Conservation (phyloP, 2,888 invertebrate species). For the Oithona nana region DNA sequence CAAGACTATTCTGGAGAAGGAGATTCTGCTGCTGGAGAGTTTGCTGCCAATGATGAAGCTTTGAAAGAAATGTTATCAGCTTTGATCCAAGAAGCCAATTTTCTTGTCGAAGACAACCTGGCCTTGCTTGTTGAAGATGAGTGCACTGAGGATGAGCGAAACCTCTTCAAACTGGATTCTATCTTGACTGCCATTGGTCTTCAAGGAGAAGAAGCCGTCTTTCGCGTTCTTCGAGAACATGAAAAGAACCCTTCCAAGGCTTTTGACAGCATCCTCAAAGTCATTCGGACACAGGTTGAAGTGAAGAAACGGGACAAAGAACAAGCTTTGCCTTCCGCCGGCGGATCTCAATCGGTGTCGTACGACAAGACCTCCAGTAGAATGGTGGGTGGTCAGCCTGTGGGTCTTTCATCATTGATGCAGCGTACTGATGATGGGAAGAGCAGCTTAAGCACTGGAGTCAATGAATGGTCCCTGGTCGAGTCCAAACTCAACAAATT, state of each 20-base stretch:
- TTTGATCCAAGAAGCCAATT: conserved; percentile 10
- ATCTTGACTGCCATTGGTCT: conserved; percentile 10
- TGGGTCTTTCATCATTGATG: too few relatives aligned
- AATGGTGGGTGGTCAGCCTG: not conserved
- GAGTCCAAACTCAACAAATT: not conserved
- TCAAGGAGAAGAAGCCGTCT: conserved; percentile 7
- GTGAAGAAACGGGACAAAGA: not conserved
- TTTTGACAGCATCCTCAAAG: not conserved
- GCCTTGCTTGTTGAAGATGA: not conserved
- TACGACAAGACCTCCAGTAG: not conserved
- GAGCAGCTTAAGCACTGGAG: not conserved
- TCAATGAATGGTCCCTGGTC: not conserved
- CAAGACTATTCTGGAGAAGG: too few relatives aligned
- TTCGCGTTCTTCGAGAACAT: not conserved
- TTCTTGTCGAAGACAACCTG: conserved; percentile 13
- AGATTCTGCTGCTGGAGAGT: too few relatives aligned
- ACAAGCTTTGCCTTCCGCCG: not conserved
- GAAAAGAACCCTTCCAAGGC: not conserved
- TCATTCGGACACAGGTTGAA: not conserved
- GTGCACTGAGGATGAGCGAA: conserved; percentile 1
- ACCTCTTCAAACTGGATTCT: conserved; percentile 12
- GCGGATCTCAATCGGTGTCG: not conserved
- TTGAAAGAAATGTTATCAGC: not conserved
- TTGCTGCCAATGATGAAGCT: too few relatives aligned
- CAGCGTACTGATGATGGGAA: not conserved